A percentile compares a stretch with the other conserved stretches of the same genome.
phyloP scores from a whole-genome alignment of 2,888 invertebrate genomes.

The Pardosa pseudoannulata region DNA sequence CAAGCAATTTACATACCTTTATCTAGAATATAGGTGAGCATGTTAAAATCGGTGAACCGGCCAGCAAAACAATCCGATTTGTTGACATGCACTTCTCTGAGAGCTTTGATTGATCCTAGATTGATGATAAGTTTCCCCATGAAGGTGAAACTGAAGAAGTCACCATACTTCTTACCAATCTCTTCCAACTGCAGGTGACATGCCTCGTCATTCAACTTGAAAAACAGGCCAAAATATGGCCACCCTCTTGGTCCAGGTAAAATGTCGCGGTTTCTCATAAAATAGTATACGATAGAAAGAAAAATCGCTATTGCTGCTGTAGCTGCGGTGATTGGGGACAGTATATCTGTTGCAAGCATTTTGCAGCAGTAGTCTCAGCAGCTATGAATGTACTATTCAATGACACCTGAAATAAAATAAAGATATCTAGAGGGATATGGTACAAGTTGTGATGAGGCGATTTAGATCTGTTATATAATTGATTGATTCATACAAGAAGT shows the following conservation, averaged over 20 bases:
- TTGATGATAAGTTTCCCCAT: background rate
- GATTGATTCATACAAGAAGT: too few relatives aligned
- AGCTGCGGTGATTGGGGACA: background rate
- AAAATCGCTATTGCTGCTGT: background rate
- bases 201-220: background rate
- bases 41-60: background rate
- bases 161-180: background rate
- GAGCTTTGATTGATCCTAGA: background rate
- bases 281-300: background rate
- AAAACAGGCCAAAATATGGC: background rate
- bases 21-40: background rate
- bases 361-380: too few relatives aligned
- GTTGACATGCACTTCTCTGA: background rate
- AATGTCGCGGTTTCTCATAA: background rate
- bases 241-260: background rate
- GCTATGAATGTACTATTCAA: too few relatives aligned
- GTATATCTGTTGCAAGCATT: background rate
- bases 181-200: conserved; percentile 11
- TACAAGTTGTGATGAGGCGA: too few relatives aligned
- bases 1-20: conserved; percentile 17
- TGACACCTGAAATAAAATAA: too few relatives aligned
- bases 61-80: conserved; percentile 16
- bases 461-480: too few relatives aligned
- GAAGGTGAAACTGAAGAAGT: conserved; percentile 5
- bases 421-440: too few relatives aligned